phyloP scores from a whole-genome alignment of 2,888 invertebrate species.

The Metellina segmentata region DNA sequence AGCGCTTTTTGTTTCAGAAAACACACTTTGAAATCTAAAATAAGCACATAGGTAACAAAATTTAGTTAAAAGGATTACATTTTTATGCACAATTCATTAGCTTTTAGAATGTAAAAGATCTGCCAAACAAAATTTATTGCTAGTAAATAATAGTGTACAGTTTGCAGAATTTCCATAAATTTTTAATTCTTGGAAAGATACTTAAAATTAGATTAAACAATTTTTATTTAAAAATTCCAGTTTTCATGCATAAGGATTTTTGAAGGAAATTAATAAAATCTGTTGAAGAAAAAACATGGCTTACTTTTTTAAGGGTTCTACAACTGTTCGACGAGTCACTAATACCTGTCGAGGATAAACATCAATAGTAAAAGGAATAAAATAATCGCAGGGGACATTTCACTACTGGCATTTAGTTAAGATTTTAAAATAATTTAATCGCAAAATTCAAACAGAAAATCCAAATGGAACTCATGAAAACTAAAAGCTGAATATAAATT shows the following conservation, averaged over 20 bases:
- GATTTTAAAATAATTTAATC: too few relatives aligned
- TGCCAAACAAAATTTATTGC: too few relatives aligned
- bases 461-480: background rate
- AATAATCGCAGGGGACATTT: background rate
- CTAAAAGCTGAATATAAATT: background rate
- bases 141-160: too few relatives aligned
- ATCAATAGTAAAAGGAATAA: background rate
- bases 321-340: constrained; percentile 81
- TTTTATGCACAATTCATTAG: background rate
- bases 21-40: constrained; percentile 74
- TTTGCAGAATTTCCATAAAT: too few relatives aligned
- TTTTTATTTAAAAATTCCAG: background rate
- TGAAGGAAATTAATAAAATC: background rate
- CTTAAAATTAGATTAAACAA: background rate
- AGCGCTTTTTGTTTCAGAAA: constrained; percentile 75
- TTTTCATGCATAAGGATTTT: background rate
- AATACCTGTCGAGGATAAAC: constrained; percentile 56
- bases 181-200: too few relatives aligned
- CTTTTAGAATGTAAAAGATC: background rate
- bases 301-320: constrained; percentile 82
- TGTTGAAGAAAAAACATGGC: background rate
- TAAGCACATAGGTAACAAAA: background rate
- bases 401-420: background rate
- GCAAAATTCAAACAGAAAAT: background rate
- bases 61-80: background rate